Conservation (phyloP, 2,797 vertebrate species). For the Poecilia gillii region DNA sequence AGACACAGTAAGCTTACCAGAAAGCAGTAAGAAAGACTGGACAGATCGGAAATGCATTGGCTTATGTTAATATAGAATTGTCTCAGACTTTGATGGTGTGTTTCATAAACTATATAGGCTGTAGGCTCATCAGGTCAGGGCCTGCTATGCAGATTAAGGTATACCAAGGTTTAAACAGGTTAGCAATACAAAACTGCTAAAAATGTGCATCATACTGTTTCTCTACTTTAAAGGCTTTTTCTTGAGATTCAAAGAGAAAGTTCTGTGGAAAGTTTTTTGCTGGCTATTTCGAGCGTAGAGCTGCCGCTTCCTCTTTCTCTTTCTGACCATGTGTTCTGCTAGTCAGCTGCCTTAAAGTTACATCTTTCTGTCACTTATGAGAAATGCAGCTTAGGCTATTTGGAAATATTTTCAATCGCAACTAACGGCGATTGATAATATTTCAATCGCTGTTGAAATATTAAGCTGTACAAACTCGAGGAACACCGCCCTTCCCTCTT, state of each 20-base stretch:
- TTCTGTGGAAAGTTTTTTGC: not conserved
- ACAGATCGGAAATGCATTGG: not conserved
- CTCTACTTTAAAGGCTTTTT: not conserved
- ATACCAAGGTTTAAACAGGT: not conserved
- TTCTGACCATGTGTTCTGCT: no score
- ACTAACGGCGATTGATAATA: no score
- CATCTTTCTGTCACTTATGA: no score
- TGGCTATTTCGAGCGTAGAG: not conserved
- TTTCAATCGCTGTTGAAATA: no score
- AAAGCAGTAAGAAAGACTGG: not conserved
- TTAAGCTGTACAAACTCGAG: no score
- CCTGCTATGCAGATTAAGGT: not conserved
- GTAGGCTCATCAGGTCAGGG: not conserved
- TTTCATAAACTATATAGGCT: not conserved
- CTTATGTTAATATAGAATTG: not conserved
- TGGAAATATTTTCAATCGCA: no score
- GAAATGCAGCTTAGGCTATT: no score
- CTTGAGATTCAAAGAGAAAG: not conserved
- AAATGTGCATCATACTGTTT: not conserved
- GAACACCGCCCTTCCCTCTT: no score
- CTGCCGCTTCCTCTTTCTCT: not conserved
- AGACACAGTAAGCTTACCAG: not conserved
- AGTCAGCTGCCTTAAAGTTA: no score
- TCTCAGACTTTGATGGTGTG: not conserved
- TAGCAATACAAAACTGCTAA: not conserved